A percentile compares a stretch with the other conserved stretches of the same genome.
Evolutionary conservation across 2,888 invertebrate species (phyloP).

Genomic region (Malachius bipustulatus): DNA sequence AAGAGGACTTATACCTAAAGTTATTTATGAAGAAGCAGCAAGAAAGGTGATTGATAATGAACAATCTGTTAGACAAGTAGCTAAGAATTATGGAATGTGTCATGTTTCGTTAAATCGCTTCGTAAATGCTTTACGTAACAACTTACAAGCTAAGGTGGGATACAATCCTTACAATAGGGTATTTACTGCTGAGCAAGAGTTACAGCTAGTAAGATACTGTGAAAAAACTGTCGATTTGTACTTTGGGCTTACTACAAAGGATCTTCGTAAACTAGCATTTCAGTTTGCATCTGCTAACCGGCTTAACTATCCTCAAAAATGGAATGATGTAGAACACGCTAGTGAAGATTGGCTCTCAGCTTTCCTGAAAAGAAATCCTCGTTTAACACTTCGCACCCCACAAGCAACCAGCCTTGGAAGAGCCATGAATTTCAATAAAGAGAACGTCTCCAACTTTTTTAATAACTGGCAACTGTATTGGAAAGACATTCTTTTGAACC

Average conservation of each 20-base stretch:
- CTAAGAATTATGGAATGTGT: conserved; percentile 12
- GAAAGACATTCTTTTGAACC: too few species aligned
- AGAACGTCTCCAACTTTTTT: too few species aligned
- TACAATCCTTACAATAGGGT: conserved; percentile 9
- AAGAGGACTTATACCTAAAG: conserved; percentile 8
- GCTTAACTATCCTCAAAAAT: conserved; percentile 5
- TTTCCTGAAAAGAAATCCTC: too few species aligned
- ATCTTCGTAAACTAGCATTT: conserved; percentile 13
- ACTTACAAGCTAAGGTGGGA: conserved; percentile 3
- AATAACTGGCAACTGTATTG: too few species aligned
- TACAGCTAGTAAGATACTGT: conserved; percentile 12
- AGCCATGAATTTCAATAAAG: too few species aligned
- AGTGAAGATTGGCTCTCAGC: too few species aligned
- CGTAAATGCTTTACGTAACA: conserved; percentile 6
- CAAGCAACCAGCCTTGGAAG: too few species aligned
- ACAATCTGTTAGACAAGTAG: conserved; percentile 8
- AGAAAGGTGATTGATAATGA: conserved; percentile 9
- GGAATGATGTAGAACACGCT: too few species aligned
- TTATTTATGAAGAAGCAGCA: conserved; percentile 10
- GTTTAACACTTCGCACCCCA: too few species aligned
- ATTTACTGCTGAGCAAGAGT: conserved; percentile 8
- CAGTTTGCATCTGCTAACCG: too few species aligned
- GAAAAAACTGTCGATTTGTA: conserved; percentile 10
- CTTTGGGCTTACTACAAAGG: conserved; percentile 14
- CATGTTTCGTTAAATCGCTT: conserved; percentile 9